Percentiles rank a stretch among this genome's conserved stretches.
phyloP scores from a whole-genome alignment of 2,888 invertebrate species.

The Cantharis flavilabris region DNA sequence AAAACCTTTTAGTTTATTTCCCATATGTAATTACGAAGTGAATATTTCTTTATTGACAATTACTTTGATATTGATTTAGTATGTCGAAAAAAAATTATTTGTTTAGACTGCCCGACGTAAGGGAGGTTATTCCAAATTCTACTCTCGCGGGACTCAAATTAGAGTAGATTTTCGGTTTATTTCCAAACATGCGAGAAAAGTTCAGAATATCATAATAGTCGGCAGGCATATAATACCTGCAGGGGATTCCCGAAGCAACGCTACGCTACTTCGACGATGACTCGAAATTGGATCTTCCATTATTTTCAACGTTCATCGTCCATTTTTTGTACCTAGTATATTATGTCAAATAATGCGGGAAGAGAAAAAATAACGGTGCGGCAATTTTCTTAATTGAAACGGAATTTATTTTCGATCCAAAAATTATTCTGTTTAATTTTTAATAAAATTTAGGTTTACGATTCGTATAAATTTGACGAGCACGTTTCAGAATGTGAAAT shows the following conservation, averaged over 20 bases:
- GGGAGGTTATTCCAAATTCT: not conserved
- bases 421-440: not conserved
- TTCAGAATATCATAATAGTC: not conserved
- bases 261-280: not conserved
- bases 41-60: not conserved
- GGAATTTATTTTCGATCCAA: not conserved
- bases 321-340: not conserved
- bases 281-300: not conserved
- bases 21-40: not conserved
- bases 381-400: not conserved
- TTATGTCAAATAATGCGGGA: not conserved
- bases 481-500: not conserved
- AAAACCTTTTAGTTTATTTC: slow-evolving; percentile 2
- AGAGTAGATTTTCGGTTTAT: not conserved
- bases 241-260: not conserved
- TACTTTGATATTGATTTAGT: not conserved
- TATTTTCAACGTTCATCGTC: not conserved
- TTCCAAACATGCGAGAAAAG: not conserved
- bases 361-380: not conserved
- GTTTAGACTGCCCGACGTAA: not conserved
- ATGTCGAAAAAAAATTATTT: not conserved
- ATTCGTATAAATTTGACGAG: not conserved
- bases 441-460: not conserved
- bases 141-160: not conserved
- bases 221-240: not conserved